These are phyloP conservation scores for Protonemura montana DNA, from an alignment of 2,888 invertebrate genomes.

Conservation along the genomic window DNA sequence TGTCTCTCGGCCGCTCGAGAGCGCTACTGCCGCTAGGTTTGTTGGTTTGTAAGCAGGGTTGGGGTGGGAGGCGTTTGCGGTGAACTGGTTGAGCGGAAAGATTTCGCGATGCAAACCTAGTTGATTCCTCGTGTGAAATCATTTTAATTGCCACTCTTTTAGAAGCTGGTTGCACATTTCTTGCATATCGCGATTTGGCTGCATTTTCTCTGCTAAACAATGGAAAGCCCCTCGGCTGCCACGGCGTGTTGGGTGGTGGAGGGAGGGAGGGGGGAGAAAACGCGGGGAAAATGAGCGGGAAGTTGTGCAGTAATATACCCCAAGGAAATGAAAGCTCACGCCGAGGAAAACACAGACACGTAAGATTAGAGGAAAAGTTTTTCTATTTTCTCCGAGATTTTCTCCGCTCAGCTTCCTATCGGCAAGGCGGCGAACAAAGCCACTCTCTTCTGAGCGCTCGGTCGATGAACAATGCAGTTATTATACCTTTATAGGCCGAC, in stretches of 20 bases:
- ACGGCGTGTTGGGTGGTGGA: too few relatives aligned
- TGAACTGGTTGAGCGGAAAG: too few relatives aligned
- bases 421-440: neutral
- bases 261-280: neutral
- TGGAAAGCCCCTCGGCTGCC: too few relatives aligned
- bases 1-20: neutral
- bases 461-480: neutral
- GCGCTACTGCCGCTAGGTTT: neutral
- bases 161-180: too few relatives aligned
- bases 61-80: too few relatives aligned
- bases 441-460: neutral
- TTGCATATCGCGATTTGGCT: too few relatives aligned
- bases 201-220: too few relatives aligned
- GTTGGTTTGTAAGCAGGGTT: neutral
- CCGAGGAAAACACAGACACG: neutral
- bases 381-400: constrained; percentile 46
- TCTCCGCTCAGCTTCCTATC: neutral
- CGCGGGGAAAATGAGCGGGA: neutral
- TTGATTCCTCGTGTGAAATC: too few relatives aligned
- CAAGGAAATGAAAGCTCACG: neutral
- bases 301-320: neutral
- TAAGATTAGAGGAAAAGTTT: constrained; percentile 46
- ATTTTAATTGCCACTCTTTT: too few relatives aligned
- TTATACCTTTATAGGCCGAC: too few relatives aligned
- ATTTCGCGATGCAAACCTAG: too few relatives aligned